phyloP scores from a whole-genome alignment of 2,797 vertebrate genomes.

The Thamnophis elegans region DNA sequence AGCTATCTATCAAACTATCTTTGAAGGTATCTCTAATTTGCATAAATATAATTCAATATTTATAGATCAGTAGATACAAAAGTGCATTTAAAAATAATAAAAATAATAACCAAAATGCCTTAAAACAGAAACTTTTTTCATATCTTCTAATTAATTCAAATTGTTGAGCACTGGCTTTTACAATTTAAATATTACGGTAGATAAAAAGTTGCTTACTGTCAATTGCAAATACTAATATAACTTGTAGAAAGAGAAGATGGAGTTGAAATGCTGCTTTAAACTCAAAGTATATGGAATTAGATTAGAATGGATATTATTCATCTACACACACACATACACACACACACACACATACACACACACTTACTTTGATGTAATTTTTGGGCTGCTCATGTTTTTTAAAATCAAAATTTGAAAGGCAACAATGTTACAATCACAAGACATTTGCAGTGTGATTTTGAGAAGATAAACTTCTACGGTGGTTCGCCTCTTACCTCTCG shows the following conservation, averaged over 20 bases:
- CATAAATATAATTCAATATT: slow-evolving; percentile 60
- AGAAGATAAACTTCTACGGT: neutral
- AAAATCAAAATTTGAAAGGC: neutral
- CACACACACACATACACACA: neutral
- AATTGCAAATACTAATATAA: slow-evolving; percentile 48
- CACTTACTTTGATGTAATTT: neutral
- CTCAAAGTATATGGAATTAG: slow-evolving; percentile 16
- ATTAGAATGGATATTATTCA: neutral
- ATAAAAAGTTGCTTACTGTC: slow-evolving; percentile 53
- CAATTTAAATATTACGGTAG: slow-evolving; percentile 53
- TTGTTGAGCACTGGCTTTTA: slow-evolving; percentile 57
- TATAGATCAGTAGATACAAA: slow-evolving; percentile 55
- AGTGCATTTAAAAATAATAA: slow-evolving; percentile 56
- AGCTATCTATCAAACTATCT: too few species aligned
- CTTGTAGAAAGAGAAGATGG: slow-evolving; percentile 33
- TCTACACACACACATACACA: neutral
- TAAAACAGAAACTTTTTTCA: slow-evolving; percentile 46
- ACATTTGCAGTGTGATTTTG: neutral
- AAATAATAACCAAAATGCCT: slow-evolving; percentile 54
- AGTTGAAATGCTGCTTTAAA: slow-evolving; percentile 46
- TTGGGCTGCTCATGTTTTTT: neutral
- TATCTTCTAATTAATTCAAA: slow-evolving; percentile 60
- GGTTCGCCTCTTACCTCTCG: too few species aligned
- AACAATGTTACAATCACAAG: neutral
- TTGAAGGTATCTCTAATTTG: slow-evolving; percentile 51